These are phyloP conservation scores for Eumeta japonica DNA, from an alignment of 1,140 invertebrate genomes.

Conservation along the genomic window DNA sequence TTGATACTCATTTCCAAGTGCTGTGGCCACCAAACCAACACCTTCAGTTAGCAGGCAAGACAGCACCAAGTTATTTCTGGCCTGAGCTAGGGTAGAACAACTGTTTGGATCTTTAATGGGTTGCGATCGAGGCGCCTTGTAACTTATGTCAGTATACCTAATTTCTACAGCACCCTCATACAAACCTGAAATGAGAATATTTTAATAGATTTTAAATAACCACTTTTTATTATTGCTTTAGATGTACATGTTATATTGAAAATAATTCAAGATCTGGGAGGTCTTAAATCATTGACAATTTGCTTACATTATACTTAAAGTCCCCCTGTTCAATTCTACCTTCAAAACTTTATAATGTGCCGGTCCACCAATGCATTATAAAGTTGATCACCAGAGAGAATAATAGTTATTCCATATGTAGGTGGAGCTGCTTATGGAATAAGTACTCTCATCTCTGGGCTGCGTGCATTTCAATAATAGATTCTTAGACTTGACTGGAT, in stretches of 20 bases:
- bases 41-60: constrained; percentile 65
- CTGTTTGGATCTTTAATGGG: constrained; percentile 9
- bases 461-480: too few species aligned
- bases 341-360: too few species aligned
- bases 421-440: not conserved
- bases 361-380: too few species aligned
- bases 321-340: too few species aligned
- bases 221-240: too few species aligned
- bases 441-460: too few species aligned
- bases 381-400: too few species aligned
- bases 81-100: constrained; percentile 39
- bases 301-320: too few species aligned
- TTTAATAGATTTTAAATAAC: not conserved
- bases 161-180: constrained; percentile 42
- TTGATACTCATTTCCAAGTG: constrained; percentile 52
- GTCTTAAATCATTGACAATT: too few species aligned
- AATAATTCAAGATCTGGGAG: too few species aligned
- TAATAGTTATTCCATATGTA: not conserved
- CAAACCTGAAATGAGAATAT: constrained; percentile 20
- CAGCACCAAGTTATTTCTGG: constrained; percentile 62
- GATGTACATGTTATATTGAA: too few species aligned
- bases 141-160: constrained; percentile 46
- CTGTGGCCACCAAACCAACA: constrained; percentile 59
- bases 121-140: constrained; percentile 18
- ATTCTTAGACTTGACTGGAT: too few species aligned